Percentiles rank a stretch among this genome's conserved stretches.
These are phyloP conservation scores for Sphaeramia orbicularis DNA, from an alignment of 2,797 vertebrate species.

Conservation along the genomic window DNA sequence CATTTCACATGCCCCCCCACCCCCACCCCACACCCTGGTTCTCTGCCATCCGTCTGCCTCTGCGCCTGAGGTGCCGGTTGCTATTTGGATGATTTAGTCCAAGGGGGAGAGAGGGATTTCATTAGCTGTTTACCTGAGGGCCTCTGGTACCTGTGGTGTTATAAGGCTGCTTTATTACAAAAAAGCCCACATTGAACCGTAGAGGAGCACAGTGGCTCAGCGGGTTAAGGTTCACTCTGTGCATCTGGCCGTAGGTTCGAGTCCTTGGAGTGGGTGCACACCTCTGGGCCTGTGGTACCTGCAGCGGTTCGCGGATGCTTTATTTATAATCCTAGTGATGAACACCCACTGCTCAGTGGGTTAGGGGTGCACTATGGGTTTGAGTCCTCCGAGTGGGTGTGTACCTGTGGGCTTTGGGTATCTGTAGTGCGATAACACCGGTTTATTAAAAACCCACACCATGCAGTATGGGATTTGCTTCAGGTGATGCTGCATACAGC, in stretches of 20 bases:
- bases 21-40: constrained; percentile 50
- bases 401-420: constrained; percentile 6
- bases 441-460: constrained; percentile 45
- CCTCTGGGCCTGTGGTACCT: constrained; percentile 30
- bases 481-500: neutral
- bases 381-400: constrained; percentile 36
- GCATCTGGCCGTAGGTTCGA: constrained; percentile 55
- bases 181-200: constrained; percentile 42
- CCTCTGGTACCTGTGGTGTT: constrained; percentile 75
- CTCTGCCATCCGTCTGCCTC: constrained; percentile 77
- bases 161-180: constrained; percentile 75
- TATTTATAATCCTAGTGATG: constrained; percentile 38
- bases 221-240: constrained; percentile 59
- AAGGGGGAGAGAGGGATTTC: constrained; percentile 81
- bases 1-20: constrained; percentile 12
- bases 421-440: neutral
- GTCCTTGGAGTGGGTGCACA: constrained; percentile 32
- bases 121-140: constrained; percentile 85
- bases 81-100: constrained; percentile 86
- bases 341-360: constrained; percentile 11
- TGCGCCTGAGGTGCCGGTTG: constrained; percentile 76
- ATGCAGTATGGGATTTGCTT: constrained; percentile 1
- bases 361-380: constrained; percentile 22
- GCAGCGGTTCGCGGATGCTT: constrained; percentile 17
- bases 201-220: constrained; percentile 36